Percentiles rank a stretch among this genome's conserved stretches.
Evolutionary conservation across 2,888 invertebrate species (phyloP).

Genomic region (Altica lythri): DNA sequence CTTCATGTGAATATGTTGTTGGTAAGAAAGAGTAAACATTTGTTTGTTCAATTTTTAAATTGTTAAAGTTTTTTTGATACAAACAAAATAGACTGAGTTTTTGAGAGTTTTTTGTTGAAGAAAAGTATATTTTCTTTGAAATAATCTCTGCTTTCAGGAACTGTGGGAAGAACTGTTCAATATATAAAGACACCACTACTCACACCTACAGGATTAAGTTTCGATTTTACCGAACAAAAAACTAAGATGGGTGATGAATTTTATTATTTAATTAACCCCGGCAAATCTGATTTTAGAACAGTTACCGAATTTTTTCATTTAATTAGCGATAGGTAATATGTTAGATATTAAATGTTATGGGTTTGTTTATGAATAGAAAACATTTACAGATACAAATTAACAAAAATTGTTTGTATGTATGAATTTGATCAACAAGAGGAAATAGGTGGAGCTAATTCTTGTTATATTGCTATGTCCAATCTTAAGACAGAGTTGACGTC

Average conservation of each 20-base stretch:
- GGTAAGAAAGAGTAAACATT: too few species aligned
- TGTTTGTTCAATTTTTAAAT: too few species aligned
- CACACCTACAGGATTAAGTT: constrained; percentile 80
- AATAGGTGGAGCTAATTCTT: constrained; percentile 73
- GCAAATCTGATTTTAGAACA: constrained; percentile 73
- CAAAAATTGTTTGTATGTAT: constrained; percentile 73
- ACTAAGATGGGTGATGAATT: constrained; percentile 73
- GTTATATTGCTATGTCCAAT: constrained; percentile 76
- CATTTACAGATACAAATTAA: constrained; percentile 73
- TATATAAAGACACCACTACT: constrained; percentile 78
- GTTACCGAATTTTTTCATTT: constrained; percentile 72
- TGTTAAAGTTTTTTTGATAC: too few species aligned
- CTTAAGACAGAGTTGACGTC: constrained; percentile 61
- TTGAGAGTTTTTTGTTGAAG: too few species aligned
- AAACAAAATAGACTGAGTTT: too few species aligned
- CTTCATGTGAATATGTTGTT: constrained; percentile 79
- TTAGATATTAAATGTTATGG: too few species aligned
- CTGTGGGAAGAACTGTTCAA: constrained; percentile 78
- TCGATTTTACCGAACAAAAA: constrained; percentile 76
- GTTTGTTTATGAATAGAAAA: too few species aligned
- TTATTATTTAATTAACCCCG: constrained; percentile 77
- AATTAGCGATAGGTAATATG: constrained; percentile 68
- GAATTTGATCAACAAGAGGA: constrained; percentile 72
- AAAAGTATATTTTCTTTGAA: too few species aligned
- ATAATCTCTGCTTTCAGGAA: too few species aligned